phyloP scores from a whole-genome alignment of 2,797 vertebrate species.

The Phalloptychus januarius region DNA sequence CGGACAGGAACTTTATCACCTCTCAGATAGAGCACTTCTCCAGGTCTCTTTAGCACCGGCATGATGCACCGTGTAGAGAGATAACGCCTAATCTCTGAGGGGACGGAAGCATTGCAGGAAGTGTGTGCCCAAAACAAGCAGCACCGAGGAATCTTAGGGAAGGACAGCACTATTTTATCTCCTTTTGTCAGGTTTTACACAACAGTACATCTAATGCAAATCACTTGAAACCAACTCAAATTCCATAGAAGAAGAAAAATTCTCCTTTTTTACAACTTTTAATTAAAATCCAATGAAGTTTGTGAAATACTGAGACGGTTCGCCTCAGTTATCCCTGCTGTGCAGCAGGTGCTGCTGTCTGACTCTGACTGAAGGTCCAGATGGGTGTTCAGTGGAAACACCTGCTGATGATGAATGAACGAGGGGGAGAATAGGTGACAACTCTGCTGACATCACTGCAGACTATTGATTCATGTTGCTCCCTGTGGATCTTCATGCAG shows the following conservation, averaged over 20 bases:
- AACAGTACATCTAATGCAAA: neutral
- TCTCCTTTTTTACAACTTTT: neutral
- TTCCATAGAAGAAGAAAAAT: neutral
- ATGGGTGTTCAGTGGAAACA: neutral
- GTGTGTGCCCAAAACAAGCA: neutral
- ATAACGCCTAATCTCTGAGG: neutral
- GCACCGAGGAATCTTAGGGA: neutral
- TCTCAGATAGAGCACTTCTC: neutral
- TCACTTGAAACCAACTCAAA: neutral
- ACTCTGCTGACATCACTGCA: neutral
- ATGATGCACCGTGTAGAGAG: neutral
- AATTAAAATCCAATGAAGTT: neutral
- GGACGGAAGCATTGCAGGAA: neutral
- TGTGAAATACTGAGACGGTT: neutral
- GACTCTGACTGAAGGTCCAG: neutral
- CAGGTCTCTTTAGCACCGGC: neutral
- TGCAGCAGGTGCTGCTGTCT: constrained; percentile 3
- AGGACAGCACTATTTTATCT: neutral
- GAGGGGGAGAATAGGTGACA: neutral
- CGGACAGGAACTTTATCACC: neutral
- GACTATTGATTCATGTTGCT: neutral
- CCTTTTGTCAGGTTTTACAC: neutral
- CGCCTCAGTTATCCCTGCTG: neutral
- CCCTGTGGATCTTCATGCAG: neutral
- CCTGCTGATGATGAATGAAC: constrained; percentile 4